Conservation (phyloP, 1,140 invertebrate species). For the Sinonovacula constricta region DNA sequence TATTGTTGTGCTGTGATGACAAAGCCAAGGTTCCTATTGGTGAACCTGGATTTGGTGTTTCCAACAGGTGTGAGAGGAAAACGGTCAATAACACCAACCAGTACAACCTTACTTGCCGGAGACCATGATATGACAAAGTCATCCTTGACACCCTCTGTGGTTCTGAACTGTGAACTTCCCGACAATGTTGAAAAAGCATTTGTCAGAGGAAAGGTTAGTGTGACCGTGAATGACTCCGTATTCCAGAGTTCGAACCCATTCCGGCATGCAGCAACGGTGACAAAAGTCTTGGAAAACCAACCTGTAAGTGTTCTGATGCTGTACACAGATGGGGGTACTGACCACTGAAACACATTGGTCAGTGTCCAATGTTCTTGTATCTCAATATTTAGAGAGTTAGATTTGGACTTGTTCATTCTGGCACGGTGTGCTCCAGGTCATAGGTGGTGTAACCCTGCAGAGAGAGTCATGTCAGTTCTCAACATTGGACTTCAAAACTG, state of each 20-base stretch:
- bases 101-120: slow-evolving; percentile 1
- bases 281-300: background rate
- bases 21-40: slow-evolving; percentile 53
- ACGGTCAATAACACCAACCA: slow-evolving; percentile 6
- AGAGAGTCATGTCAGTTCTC: slow-evolving; percentile 52
- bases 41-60: slow-evolving; percentile 39
- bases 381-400: slow-evolving; percentile 28
- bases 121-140: slow-evolving; percentile 39
- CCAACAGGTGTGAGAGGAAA: slow-evolving; percentile 49
- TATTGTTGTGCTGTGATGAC: slow-evolving; percentile 52
- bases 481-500: slow-evolving; percentile 52
- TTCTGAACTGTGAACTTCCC: slow-evolving; percentile 31
- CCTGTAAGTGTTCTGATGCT: background rate
- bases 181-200: slow-evolving; percentile 22
- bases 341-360: slow-evolving; percentile 47
- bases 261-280: slow-evolving; percentile 23
- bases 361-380: slow-evolving; percentile 26
- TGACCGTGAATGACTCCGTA: slow-evolving; percentile 33
- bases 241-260: slow-evolving; percentile 33
- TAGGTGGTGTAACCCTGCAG: slow-evolving; percentile 51
- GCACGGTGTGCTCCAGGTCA: slow-evolving; percentile 50
- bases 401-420: slow-evolving; percentile 39
- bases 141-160: slow-evolving; percentile 14
- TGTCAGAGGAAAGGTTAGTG: slow-evolving; percentile 15
- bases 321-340: slow-evolving; percentile 52